Evolutionary conservation across 2,888 invertebrate genomes (phyloP), one percentile per base, ranked within the genome.

Genomic region (Drosophila helvetica): DNA sequence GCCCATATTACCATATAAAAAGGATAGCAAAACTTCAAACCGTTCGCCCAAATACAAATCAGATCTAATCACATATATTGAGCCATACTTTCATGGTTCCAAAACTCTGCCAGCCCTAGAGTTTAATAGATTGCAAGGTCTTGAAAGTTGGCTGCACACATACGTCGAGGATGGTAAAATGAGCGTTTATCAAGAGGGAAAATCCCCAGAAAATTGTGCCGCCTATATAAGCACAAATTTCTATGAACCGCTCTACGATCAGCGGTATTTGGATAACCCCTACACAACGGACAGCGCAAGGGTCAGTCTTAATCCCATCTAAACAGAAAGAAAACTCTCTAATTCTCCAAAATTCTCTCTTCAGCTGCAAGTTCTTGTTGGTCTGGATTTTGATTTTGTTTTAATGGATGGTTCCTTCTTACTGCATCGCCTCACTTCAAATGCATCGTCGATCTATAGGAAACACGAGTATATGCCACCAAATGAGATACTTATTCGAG

Each of bases 311-410:
- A 15, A 10, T 15, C 5, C 4, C 5, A n/a, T 8, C 10, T 9
- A n/a, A 45, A 5, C 45, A 19, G 7, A 27, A 30, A 2, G 4
- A 8, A 15, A 0, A 19, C 10, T 0, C 27, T 42, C 15, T 17
- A 2, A 10, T 12, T n/a, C 25, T 8, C 25, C n/a, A 1, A 4
- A 2, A n/a, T 17, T 43, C 12, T 18, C 30, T 17, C 2, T 43
- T 7, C 18, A 78, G 77, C 22, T 73, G n/a, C 25, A 61, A 55
- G 10, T 70, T 1, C 50, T 79, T 1, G 8, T 25, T 45, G 67
- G 43, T 9, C 70, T 79, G 43, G 54, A 50, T 3, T 74, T 62
- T 56, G 71, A 79, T 30, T 81, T 79, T n/a, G 45, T 77, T 19
- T 2, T 61, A 6, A 25, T 74, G 17, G 68, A 73, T 43, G 75